Percentiles rank a stretch among this genome's conserved stretches.
These are phyloP conservation scores for fruit fly (Drosophila melanogaster) DNA, from an alignment of 1,140 invertebrate genomes.

Conservation along the genomic window Release_6_plus_ISO1_MT NT_033779.5:13728001-13728500, in stretches of 20 bases:
- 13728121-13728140: too few species aligned
- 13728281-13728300: conserved; percentile 12
- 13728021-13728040: background rate
- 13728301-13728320: conserved; percentile 30
- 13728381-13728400: conserved; percentile 36
- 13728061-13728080: too few species aligned
- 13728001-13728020: background rate
- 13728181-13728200: background rate
- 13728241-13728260: conserved; percentile 11
- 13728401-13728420: conserved; percentile 12
- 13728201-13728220: conserved; percentile 29
- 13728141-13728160: background rate
- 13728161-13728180: background rate
- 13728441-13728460: conserved; percentile 59
- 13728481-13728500: conserved; percentile 1
- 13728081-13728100: too few species aligned
- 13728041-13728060: background rate
- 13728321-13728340: conserved; percentile 63
- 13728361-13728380: conserved; percentile 56
- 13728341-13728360: conserved; percentile 45
- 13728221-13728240: conserved; percentile 11
- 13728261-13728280: conserved; percentile 17
- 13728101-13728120: too few species aligned
- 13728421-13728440: conserved; percentile 65
- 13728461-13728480: conserved; percentile 5